Conservation (phyloP, 2,888 invertebrate species). For the Ectemnius cavifrons region DNA sequence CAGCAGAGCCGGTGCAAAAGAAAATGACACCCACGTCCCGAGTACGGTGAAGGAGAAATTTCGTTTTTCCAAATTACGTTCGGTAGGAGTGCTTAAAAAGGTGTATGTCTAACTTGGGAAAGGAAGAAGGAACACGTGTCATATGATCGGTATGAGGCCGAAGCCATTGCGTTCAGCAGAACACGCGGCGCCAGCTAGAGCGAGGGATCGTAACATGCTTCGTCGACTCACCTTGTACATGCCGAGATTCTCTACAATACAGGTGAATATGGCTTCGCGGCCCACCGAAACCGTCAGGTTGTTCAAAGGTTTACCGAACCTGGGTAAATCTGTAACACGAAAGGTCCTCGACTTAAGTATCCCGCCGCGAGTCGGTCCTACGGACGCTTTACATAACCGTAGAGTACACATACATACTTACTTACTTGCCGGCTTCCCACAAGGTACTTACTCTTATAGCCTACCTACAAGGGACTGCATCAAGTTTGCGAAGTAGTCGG, state of each 20-base stretch:
- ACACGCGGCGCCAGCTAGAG: slow-evolving; percentile 19
- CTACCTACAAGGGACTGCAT: slow-evolving; percentile 43
- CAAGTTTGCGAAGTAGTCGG: slow-evolving; percentile 63
- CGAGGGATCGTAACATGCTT: slow-evolving; percentile 23
- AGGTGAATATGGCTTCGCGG: slow-evolving; percentile 75
- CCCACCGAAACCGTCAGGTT: slow-evolving; percentile 76
- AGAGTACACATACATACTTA: slow-evolving; percentile 31
- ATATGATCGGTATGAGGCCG: no score
- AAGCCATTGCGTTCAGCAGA: no score
- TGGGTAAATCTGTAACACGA: slow-evolving; percentile 74
- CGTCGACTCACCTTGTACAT: slow-evolving; percentile 71
- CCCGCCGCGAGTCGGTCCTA: slow-evolving; percentile 35
- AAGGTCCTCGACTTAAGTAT: slow-evolving; percentile 54
- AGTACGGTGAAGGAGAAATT: no score
- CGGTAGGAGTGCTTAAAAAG: no score
- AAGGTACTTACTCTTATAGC: slow-evolving; percentile 45
- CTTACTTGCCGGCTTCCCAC: slow-evolving; percentile 37
- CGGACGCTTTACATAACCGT: slow-evolving; percentile 20
- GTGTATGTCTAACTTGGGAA: no score
- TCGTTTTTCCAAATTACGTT: no score
- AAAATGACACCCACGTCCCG: neutral
- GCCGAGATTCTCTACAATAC: slow-evolving; percentile 76
- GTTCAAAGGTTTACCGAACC: slow-evolving; percentile 75
- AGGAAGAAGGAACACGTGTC: no score
- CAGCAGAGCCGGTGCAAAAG: neutral